Evolutionary conservation across 2,797 vertebrate species (phyloP).

Genomic region (Neomorphus geoffroyi): DNA sequence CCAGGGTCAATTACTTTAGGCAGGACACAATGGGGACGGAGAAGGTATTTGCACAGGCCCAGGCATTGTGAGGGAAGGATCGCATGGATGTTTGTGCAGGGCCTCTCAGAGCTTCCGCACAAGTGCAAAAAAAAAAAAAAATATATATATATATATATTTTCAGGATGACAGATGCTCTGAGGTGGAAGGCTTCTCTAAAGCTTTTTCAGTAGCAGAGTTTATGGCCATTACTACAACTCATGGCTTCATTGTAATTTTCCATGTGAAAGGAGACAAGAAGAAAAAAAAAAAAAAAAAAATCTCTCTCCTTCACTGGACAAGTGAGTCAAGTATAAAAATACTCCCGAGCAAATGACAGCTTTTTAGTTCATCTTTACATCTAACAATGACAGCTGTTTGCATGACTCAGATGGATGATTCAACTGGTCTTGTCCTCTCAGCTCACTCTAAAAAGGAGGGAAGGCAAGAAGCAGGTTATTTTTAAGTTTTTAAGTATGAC

Average conservation of each 20-base stretch:
- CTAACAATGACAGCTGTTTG: constrained; percentile 53
- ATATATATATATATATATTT: no score
- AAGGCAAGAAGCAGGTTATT: constrained; percentile 14
- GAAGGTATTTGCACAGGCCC: not conserved
- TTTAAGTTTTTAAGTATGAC: constrained; percentile 44
- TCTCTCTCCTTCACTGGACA: not conserved
- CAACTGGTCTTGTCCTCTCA: constrained; percentile 1
- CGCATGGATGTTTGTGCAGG: no score
- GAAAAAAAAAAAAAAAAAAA: not conserved
- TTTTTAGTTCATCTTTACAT: constrained; percentile 51
- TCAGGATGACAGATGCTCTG: not conserved
- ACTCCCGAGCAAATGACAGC: constrained; percentile 29
- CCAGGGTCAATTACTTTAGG: not conserved
- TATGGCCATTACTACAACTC: not conserved
- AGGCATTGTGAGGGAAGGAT: not conserved
- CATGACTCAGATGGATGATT: constrained; percentile 50
- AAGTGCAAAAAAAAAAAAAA: not conserved
- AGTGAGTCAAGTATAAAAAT: constrained; percentile 60
- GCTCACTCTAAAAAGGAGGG: not conserved
- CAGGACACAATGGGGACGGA: not conserved
- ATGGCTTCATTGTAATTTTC: not conserved
- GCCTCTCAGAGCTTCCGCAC: not conserved
- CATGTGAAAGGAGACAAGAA: not conserved
- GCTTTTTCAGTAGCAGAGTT: not conserved
- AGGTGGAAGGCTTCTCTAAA: not conserved